These are phyloP conservation scores for Calidris pygmaea DNA, from an alignment of 2,113 vertebrate genomes.

Conservation along the genomic window DNA sequence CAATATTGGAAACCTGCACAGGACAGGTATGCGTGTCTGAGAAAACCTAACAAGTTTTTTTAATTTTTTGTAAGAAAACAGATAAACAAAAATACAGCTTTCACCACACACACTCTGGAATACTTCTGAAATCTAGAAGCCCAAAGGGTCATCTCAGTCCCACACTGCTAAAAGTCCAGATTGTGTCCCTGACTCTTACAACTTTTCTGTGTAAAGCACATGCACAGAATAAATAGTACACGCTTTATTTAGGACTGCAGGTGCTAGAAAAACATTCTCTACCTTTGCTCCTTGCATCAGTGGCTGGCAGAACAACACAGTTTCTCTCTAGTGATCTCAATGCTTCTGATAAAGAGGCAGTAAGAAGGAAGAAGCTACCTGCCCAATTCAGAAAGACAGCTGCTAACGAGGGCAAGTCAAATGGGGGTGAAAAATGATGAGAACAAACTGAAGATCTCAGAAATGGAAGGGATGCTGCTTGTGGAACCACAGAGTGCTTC, in stretches of 20 bases:
- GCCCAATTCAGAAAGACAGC: background rate
- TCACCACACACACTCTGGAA: background rate
- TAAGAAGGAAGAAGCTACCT: background rate
- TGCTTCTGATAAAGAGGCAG: background rate
- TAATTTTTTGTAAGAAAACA: background rate
- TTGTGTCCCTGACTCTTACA: background rate
- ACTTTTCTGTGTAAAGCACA: background rate
- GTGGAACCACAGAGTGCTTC: background rate
- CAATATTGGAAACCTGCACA: background rate
- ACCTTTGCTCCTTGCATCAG: background rate
- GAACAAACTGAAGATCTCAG: background rate
- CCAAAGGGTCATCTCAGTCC: background rate
- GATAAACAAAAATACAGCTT: background rate
- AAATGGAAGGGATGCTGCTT: background rate
- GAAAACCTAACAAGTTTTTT: background rate
- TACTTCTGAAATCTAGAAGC: background rate
- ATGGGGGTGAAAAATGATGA: accelerated
- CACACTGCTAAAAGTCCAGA: background rate
- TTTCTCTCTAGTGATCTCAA: background rate
- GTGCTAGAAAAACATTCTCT: background rate
- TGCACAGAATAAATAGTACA: background rate
- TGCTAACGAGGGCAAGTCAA: background rate
- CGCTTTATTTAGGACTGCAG: background rate
- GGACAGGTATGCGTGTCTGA: background rate
- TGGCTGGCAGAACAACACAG: background rate